Base-by-base conservation (phyloP, 2,888 invertebrate species). In the Parnassius apollo region DNA sequence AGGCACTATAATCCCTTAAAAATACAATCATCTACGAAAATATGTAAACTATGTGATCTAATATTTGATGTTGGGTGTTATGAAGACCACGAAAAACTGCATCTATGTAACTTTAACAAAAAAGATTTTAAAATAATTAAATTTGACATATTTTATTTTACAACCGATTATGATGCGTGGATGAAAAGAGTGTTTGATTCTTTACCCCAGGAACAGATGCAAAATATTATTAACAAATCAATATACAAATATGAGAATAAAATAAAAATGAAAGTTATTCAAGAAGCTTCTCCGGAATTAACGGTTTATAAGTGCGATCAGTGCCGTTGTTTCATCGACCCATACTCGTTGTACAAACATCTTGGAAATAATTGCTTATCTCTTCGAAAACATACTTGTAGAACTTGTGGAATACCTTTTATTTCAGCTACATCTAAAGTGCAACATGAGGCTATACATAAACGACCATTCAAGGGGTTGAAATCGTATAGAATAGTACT, bases 201-300 rank as follows among this genome's bases (percentile, higher is more conserved):
- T 25, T 57, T 81, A 48, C 59, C 75, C 44, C 66, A 71, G 62
- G 65, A 75, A 49, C 59, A 74, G 63, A 66, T 74, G 25, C 56
- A 70, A 57, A 66, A 71, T 59, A 73, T 81, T 69, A 68, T 86
- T 53, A 64, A 68, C 25, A 70, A 76, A 65, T 84, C 88, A 12
- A 81, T 85, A 54, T 88, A 88, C 64, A 80, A 72, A 71, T 69
- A 72, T 67, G 86, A 86, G 75, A 76, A 77, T 57, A 82, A 82
- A 71, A 71, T 87, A 57, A 83, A 81, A 78, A 75, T 88, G 77
- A 69, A 80, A 63, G 67, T 83, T 53, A 59, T 78, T 64, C 84
- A 86, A 71, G 66, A 78, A 54, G 86, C 87, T 12, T 65, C 71
- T 42, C 59, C 70, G 22, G 61, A 74, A 65, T 65, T 76, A 8